Conservation (phyloP, 1,140 invertebrate species). For the Meloidogyne hapla region DNA sequence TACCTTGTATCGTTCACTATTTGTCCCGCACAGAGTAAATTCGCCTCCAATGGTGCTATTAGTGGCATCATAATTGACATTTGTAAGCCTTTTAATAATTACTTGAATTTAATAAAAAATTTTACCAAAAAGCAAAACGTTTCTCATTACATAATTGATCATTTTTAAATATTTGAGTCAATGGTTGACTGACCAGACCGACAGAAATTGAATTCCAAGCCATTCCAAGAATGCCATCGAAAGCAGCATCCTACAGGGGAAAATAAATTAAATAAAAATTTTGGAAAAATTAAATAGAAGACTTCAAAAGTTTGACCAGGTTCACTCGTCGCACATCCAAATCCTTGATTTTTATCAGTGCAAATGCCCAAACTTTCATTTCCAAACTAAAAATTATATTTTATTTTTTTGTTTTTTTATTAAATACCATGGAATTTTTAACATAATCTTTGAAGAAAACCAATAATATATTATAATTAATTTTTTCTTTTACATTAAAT, state of each 20-base stretch:
- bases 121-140: conserved; percentile 91
- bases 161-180: conserved; percentile 81
- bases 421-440: too few species aligned
- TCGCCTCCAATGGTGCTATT: conserved; percentile 58
- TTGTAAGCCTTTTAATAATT: not conserved
- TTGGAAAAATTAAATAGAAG: not conserved
- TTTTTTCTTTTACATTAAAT: too few species aligned
- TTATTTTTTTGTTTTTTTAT: too few species aligned
- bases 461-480: too few species aligned
- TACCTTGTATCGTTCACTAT: conserved; percentile 61
- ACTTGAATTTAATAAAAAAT: not conserved
- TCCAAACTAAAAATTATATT: too few species aligned
- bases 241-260: conserved; percentile 75
- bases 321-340: conserved; percentile 93
- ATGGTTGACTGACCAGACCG: conserved; percentile 68
- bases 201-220: conserved; percentile 80
- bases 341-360: conserved; percentile 73
- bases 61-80: conserved; percentile 64
- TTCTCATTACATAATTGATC: conserved; percentile 78
- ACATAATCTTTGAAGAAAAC: too few species aligned
- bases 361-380: conserved; percentile 65
- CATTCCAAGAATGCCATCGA: conserved; percentile 94
- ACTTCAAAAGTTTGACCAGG: conserved; percentile 80
- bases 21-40: conserved; percentile 65
- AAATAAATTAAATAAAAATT: not conserved